Conservation (phyloP, 2,797 vertebrate genomes). For the Squalus acanthias region DNA sequence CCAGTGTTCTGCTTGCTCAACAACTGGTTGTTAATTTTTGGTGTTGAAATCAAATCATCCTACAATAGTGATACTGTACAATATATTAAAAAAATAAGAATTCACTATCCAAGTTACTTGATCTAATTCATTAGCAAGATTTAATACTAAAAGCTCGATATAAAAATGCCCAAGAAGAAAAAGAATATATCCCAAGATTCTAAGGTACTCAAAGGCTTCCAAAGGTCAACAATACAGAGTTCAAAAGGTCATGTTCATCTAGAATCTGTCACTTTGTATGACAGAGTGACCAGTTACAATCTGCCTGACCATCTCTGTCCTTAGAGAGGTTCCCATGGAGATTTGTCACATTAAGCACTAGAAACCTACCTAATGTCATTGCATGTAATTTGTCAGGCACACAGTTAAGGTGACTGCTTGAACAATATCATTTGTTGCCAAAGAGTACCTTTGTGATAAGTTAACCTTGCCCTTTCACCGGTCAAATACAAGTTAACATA, state of each 20-base stretch:
- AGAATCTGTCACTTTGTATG: conserved; percentile 38
- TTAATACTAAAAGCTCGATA: not conserved
- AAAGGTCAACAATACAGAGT: conserved; percentile 28
- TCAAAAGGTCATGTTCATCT: conserved; percentile 39
- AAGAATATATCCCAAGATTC: not conserved
- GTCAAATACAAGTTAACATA: conserved; percentile 37
- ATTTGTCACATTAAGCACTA: not conserved
- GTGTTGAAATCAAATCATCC: not conserved
- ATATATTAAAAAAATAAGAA: not conserved
- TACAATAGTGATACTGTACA: not conserved
- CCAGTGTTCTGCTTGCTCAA: not conserved
- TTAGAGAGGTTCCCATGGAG: conserved; percentile 41
- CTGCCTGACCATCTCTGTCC: conserved; percentile 48
- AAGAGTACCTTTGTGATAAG: conserved; percentile 32
- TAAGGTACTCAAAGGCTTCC: not conserved
- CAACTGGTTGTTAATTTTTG: not conserved
- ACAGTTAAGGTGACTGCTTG: conserved; percentile 35
- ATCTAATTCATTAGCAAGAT: not conserved
- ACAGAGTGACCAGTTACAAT: conserved; percentile 41
- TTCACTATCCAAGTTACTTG: not conserved
- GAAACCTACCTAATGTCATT: conserved; percentile 31
- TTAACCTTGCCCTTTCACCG: conserved; percentile 39
- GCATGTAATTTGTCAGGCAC: not conserved
- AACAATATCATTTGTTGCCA: conserved; percentile 37
- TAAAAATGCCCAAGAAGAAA: not conserved